Evolutionary conservation across 1,140 invertebrate species (phyloP), one percentile per base, ranked within the genome.

Genomic region (Oryzaephilus surinamensis): DNA sequence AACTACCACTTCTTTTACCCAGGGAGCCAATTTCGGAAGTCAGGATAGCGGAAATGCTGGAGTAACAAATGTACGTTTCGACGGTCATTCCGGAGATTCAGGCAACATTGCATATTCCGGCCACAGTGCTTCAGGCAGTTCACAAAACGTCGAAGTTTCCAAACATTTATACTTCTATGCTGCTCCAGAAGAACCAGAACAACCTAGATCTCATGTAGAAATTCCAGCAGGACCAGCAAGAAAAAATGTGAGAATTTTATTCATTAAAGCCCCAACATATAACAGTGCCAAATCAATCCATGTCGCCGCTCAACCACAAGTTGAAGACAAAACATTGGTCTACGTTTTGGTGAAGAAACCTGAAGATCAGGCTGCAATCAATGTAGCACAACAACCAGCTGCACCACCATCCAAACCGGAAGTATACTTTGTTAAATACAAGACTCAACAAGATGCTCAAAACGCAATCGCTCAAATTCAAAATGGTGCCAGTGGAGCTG

Each of bases 161-260:
- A 85, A 84, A 58, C 82, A 86, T 55, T 80, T 86, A 3, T 85
- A 86, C 61, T 81, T 86, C 1, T 82, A 85, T 55, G 81, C 85
- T 11, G 81, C 83, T 23, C 72, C 55, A 13, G 64, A 61, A 67
- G 74, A 66, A 65, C 69, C 69, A 35, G 65, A 70, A 43, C 71
- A 74, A 55, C 63, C 74, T 27, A 64, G 72, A 4, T 73, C 79
- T 3, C 74, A 71, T 51, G 73, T 72, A 62, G 71, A 59, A 20
- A 68, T 74, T 24, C 63, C 66, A 1, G 62, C 51, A 48, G 64
- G 60, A 50, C 63, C 45, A n/a, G 81, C 83, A 5, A 82, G 85
- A 56, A 88, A 88, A 52, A 83, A 88, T 55, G 86, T 86, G 71
- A 86, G 86, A 61, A 85, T 88, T 46, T 80, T 88, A 15, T 87